Evolutionary conservation across 2,797 vertebrate species (phyloP).

Genomic region (Gymnopithys bicolor): DNA sequence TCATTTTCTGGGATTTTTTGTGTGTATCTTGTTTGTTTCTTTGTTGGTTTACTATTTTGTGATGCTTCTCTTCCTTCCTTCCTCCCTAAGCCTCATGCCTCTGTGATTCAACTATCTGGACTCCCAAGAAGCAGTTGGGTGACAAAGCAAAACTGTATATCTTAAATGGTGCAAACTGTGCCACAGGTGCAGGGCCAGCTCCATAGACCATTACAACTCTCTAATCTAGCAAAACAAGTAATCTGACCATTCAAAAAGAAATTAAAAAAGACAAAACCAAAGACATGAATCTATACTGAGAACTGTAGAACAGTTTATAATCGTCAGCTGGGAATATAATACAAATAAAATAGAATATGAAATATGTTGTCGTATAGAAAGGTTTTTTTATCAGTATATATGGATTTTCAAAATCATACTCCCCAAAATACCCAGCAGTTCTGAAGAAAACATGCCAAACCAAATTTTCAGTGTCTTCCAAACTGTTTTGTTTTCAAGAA

Average conservation of each 20-base stretch:
- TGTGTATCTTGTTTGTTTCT: not conserved
- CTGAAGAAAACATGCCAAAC: conserved; percentile 12
- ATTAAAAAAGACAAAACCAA: not conserved
- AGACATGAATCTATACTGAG: not conserved
- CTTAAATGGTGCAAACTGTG: not conserved
- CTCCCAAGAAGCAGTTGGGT: not conserved
- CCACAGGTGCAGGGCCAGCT: not conserved
- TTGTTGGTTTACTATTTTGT: not conserved
- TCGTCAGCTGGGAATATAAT: not conserved
- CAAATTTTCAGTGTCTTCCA: not conserved
- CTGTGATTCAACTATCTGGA: not conserved
- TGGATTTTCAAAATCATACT: not conserved
- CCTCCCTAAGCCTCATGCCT: not conserved
- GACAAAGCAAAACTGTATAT: not conserved
- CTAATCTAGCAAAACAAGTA: not conserved
- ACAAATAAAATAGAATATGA: not conserved
- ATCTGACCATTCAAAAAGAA: no score
- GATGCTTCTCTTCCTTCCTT: not conserved
- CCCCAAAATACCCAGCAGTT: not conserved
- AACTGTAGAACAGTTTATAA: not conserved
- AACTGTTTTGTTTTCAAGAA: not conserved
- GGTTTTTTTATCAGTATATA: not conserved
- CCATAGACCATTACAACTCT: not conserved
- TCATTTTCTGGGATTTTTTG: not conserved
- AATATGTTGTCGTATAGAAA: not conserved